Conservation (phyloP, 1,140 invertebrate genomes). For the Caenorhabditis inopinata region DNA sequence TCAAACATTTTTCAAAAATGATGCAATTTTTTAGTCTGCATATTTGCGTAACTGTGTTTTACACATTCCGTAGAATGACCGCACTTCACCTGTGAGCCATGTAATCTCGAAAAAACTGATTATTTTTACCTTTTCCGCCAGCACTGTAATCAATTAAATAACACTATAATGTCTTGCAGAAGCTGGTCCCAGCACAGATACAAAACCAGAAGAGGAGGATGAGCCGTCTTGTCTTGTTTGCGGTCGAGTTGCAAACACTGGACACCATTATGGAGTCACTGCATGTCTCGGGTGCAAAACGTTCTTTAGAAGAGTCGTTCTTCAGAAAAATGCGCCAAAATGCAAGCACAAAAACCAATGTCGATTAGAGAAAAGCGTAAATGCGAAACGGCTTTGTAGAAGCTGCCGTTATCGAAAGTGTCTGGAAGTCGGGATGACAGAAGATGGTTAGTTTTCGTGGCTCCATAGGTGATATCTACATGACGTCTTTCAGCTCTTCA, state of each 20-base stretch:
- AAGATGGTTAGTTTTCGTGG: neutral
- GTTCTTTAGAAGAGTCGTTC: conserved; percentile 20
- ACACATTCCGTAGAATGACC: no score
- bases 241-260: neutral
- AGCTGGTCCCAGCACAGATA: neutral
- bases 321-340: conserved; percentile 2
- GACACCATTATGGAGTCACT: conserved; percentile 14
- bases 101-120: no score
- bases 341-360: conserved; percentile 19
- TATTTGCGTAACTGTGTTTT: no score
- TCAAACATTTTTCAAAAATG: no score
- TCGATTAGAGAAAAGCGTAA: neutral
- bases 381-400: conserved; percentile 5
- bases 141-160: neutral
- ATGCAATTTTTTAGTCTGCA: no score
- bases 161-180: neutral
- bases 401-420: conserved; percentile 8
- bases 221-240: neutral
- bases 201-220: neutral
- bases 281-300: conserved; percentile 33
- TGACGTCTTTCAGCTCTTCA: neutral
- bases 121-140: no score
- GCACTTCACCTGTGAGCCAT: no score
- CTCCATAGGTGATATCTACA: no score
- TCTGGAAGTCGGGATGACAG: conserved; percentile 1